A percentile compares a stretch with the other conserved stretches of the same genome.
Evolutionary conservation across 92 coral and sea anemone species (phyloP).

Genomic region (Parazoanthus swiftii): DNA sequence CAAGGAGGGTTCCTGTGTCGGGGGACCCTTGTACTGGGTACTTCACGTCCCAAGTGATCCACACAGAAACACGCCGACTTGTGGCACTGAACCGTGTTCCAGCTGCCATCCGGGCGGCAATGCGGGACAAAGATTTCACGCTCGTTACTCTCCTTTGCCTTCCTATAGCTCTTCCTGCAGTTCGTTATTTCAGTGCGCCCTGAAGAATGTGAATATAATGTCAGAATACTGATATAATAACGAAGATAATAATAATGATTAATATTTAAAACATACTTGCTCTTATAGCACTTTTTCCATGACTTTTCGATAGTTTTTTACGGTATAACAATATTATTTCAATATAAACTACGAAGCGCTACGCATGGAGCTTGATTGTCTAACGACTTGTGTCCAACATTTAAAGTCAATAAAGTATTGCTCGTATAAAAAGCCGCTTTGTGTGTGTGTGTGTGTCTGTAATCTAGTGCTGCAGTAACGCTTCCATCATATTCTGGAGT

Average conservation of each 20-base stretch:
- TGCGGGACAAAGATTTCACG: conserved; percentile 55
- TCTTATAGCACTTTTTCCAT: too few species aligned
- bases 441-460: too few species aligned
- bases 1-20: neutral
- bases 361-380: too few species aligned
- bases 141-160: neutral
- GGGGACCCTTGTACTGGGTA: conserved; percentile 58
- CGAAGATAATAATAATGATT: neutral
- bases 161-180: conserved; percentile 1
- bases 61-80: conserved; percentile 78
- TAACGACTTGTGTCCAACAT: too few species aligned
- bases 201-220: neutral
- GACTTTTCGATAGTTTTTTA: too few species aligned
- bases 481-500: too few species aligned
- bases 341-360: too few species aligned
- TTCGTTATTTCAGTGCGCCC: neutral
- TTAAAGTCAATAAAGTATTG: too few species aligned
- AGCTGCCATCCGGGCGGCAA: conserved; percentile 76
- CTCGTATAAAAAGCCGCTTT: too few species aligned
- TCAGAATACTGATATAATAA: neutral
- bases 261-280: too few species aligned
- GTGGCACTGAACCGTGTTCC: conserved; percentile 75
- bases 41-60: conserved; percentile 64
- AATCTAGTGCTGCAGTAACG: too few species aligned
- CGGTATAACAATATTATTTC: too few species aligned